phyloP scores from a whole-genome alignment of 2,797 vertebrate species.

The Varecia variegata region DNA sequence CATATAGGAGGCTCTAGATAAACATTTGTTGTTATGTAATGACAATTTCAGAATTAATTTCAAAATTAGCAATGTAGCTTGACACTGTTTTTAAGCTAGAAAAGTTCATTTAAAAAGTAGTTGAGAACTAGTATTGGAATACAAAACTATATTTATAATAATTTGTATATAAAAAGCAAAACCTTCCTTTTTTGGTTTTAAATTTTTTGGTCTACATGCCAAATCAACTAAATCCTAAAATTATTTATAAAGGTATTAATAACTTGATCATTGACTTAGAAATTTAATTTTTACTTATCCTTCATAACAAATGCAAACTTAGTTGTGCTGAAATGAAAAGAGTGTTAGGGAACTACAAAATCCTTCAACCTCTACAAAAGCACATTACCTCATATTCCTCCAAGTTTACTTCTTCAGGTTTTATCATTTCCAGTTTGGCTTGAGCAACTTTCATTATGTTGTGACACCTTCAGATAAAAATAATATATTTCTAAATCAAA shows the following conservation, averaged over 20 bases:
- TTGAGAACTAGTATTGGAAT: background rate
- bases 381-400: slow-evolving; percentile 95
- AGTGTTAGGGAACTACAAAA: background rate
- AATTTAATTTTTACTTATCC: background rate
- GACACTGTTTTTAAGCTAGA: background rate
- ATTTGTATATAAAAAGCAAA: background rate
- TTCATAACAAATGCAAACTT: background rate
- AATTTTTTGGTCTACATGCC: background rate
- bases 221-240: background rate
- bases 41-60: background rate
- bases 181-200: background rate
- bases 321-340: background rate
- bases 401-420: slow-evolving; percentile 97
- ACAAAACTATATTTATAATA: background rate
- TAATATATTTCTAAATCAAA: slow-evolving; percentile 43
- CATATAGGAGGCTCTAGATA: background rate
- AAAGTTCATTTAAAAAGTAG: background rate
- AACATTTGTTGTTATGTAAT: background rate
- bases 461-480: slow-evolving; percentile 89
- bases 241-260: background rate
- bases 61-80: background rate
- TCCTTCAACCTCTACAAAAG: background rate
- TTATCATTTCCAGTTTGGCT: slow-evolving; percentile 97
- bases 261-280: background rate
- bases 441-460: slow-evolving; percentile 99